Percentiles rank a stretch among this genome's conserved stretches.
Conservation (phyloP, 2,888 invertebrate species). For the Eupithecia centaureata region DNA sequence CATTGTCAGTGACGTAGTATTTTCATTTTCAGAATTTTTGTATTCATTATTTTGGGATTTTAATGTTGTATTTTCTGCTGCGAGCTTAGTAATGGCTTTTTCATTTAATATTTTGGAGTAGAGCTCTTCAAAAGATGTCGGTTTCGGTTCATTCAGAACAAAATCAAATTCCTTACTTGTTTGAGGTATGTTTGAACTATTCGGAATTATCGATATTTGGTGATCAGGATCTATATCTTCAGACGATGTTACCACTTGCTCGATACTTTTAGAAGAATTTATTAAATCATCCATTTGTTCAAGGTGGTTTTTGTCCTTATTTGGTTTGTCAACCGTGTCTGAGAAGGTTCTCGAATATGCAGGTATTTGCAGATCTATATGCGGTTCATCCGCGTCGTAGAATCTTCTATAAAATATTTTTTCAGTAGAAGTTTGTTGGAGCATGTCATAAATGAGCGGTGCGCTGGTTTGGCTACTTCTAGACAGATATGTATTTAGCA, state of each 20-base stretch:
- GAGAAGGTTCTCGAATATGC: not conserved
- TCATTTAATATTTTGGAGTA: not conserved
- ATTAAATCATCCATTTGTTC: not conserved
- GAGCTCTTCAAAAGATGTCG: not conserved
- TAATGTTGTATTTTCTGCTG: not conserved
- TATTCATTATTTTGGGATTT: not conserved
- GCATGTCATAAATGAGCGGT: not conserved
- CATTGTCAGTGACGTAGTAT: not conserved
- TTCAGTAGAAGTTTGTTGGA: slow-evolving; percentile 8
- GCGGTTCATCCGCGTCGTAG: not conserved
- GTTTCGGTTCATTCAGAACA: not conserved
- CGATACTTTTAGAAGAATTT: not conserved
- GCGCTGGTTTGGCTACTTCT: not conserved
- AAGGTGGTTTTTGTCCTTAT: not conserved
- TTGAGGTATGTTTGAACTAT: not conserved
- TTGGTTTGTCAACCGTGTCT: not conserved
- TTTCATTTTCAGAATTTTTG: not conserved
- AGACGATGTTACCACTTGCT: not conserved
- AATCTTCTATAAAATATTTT: slow-evolving; percentile 11
- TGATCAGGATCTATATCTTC: not conserved
- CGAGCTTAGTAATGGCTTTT: not conserved
- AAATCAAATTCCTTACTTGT: not conserved
- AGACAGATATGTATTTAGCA: not conserved
- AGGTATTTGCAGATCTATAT: slow-evolving; percentile 2
- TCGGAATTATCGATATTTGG: not conserved